Base-by-base conservation (phyloP, 2,888 invertebrate species). In the Rhamphomyia laevipes region DNA sequence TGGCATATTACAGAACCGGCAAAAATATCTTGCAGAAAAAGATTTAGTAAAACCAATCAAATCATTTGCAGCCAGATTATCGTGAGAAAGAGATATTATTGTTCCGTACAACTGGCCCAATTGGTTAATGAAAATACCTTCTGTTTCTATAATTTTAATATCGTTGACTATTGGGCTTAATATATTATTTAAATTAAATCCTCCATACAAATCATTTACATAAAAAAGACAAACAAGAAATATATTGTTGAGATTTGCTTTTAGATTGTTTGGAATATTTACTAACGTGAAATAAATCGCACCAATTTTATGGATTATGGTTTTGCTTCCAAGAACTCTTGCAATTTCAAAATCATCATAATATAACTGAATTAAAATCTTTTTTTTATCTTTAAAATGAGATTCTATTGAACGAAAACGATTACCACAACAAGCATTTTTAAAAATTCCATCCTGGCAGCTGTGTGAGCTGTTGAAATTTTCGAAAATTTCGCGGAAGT, bases 41-140 rank as follows among this genome's bases (percentile, higher is more conserved):
- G 44, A 44, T 44, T 44, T 44, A 13, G 35, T 35, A 33, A 44
- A 44, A 18, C 44, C 44, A 12, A 44, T 13, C 44, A 44, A 18
- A 33, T 44, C 44, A 13, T 44, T 44, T 33, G 35, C 44, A 15
- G 43, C 43, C 16, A 44, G 44, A 18, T 44, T 44, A 44, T 44
- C 44, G 33, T 44, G 35, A 11, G 35, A 17, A 17, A 44, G 33
- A 18, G 44, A 44, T 44, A 44, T 35, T 44, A 35, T 17, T 17
- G 18, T 33, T 11, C 44, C 31, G 33, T 44, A 17, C 33, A 33
- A 16, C 17, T 23, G 27, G 9, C 43, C 43, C 6, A 43, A 7
- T 23, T 17, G 31, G n/a, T 44, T 31, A 30, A 44, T 44, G 16
- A 33, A 33, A 30, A 44, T 4, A 33, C 33, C 44, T 17, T 44